phyloP scores from a whole-genome alignment of 2,888 invertebrate species.

The Mesochorus sp. region DNA sequence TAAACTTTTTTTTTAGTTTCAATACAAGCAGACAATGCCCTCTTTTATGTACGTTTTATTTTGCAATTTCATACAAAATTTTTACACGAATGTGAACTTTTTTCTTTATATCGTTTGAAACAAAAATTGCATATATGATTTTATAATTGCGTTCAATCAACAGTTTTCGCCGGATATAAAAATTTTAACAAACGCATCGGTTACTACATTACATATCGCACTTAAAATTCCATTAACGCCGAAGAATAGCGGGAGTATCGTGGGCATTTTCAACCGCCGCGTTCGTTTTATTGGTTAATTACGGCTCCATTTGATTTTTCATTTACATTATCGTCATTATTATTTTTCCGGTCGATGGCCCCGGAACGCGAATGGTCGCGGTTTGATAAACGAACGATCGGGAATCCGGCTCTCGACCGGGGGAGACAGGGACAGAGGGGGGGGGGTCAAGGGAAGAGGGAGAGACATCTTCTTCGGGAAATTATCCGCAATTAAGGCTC shows the following conservation, averaged over 20 bases:
- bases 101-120: slow-evolving; percentile 26
- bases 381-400: too few relatives aligned
- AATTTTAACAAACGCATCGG: slow-evolving; percentile 15
- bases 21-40: too few relatives aligned
- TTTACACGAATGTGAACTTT: too few relatives aligned
- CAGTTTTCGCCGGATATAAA: not conserved
- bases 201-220: not conserved
- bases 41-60: not conserved
- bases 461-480: slow-evolving; percentile 62
- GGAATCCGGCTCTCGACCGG: too few relatives aligned
- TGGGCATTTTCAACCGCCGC: not conserved
- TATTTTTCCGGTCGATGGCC: slow-evolving; percentile 14
- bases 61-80: slow-evolving; percentile 31
- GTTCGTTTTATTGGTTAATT: not conserved
- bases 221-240: slow-evolving; percentile 23
- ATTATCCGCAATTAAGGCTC: slow-evolving; percentile 80
- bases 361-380: too few relatives aligned
- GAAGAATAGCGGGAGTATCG: slow-evolving; percentile 12
- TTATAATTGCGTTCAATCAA: slow-evolving; percentile 37
- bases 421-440: not conserved
- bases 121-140: slow-evolving; percentile 20
- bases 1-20: too few relatives aligned
- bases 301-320: not conserved
- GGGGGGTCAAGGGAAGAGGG: not conserved
- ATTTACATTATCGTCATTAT: not conserved